Evolutionary conservation across 2,888 invertebrate species (phyloP).

Genomic region (Calephelis perditalis): DNA sequence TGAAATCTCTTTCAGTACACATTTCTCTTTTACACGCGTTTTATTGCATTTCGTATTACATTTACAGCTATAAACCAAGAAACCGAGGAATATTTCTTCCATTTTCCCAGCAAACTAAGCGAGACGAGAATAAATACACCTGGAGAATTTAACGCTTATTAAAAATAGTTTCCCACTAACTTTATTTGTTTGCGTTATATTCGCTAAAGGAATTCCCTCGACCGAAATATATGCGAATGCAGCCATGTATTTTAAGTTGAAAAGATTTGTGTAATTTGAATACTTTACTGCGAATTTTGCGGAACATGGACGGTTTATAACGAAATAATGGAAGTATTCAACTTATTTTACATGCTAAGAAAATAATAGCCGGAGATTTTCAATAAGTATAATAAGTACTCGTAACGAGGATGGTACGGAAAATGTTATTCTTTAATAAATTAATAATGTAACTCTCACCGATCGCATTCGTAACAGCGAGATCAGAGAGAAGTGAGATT

Average conservation of each 20-base stretch:
- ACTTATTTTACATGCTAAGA: neutral
- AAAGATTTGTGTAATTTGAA: slow-evolving; percentile 11
- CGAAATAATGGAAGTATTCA: neutral
- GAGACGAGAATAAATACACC: slow-evolving; percentile 3
- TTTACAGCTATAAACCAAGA: neutral
- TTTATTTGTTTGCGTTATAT: slow-evolving; percentile 19
- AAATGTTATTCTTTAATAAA: too few relatives aligned
- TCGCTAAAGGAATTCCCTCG: slow-evolving; percentile 13
- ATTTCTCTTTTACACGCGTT: too few relatives aligned
- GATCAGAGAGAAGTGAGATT: too few relatives aligned
- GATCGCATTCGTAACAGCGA: too few relatives aligned
- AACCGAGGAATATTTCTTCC: slow-evolving; percentile 24
- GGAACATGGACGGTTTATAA: slow-evolving; percentile 7
- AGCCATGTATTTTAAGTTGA: slow-evolving; percentile 9
- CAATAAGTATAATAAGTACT: too few relatives aligned
- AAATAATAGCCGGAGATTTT: too few relatives aligned
- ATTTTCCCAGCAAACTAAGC: neutral
- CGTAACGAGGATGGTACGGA: too few relatives aligned
- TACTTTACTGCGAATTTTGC: slow-evolving; percentile 8
- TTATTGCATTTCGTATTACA: too few relatives aligned
- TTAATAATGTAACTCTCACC: too few relatives aligned
- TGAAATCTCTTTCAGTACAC: too few relatives aligned
- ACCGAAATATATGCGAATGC: slow-evolving; percentile 12
- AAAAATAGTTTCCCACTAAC: slow-evolving; percentile 22
- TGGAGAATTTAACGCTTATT: slow-evolving; percentile 24